Percentiles rank a stretch among this genome's conserved stretches.
These are phyloP conservation scores for Propsilocerus akamusi DNA, from an alignment of 1,140 invertebrate genomes.

Conservation along the genomic window DNA sequence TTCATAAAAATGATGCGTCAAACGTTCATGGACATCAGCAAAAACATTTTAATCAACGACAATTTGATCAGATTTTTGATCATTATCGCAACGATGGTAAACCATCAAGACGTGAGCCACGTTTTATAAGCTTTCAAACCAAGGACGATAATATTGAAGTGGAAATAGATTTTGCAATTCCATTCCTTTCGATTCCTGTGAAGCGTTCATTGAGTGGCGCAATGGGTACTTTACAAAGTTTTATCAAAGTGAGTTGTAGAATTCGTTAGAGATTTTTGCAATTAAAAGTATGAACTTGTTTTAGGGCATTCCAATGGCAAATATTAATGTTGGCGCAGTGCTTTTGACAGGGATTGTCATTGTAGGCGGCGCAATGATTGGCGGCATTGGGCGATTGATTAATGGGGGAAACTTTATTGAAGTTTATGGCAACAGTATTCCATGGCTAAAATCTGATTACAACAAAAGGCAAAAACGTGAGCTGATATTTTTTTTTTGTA, in stretches of 20 bases:
- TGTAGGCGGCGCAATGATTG: constrained; percentile 10
- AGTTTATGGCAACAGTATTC: not conserved
- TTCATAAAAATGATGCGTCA: no score
- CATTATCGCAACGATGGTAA: not conserved
- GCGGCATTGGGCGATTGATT: not conserved
- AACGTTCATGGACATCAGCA: no score
- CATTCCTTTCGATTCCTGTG: not conserved
- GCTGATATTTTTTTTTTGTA: not conserved
- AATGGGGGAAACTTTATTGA: not conserved
- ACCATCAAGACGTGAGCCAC: constrained; percentile 1
- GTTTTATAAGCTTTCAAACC: constrained; percentile 1
- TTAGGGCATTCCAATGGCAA: constrained; percentile 11
- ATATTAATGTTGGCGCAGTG: constrained; percentile 17
- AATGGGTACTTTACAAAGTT: not conserved
- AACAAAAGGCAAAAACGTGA: not conserved
- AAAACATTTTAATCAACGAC: not conserved
- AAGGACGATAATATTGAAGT: constrained; percentile 3
- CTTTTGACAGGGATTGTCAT: constrained; percentile 14
- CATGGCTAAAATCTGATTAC: not conserved
- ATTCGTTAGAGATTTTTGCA: not conserved
- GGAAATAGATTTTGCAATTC: not conserved
- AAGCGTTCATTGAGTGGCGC: not conserved
- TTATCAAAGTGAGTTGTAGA: not conserved
- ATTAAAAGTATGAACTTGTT: not conserved
- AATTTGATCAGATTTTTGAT: not conserved